Conservation (phyloP, 2,888 invertebrate genomes). For the Apodemia zela region DNA sequence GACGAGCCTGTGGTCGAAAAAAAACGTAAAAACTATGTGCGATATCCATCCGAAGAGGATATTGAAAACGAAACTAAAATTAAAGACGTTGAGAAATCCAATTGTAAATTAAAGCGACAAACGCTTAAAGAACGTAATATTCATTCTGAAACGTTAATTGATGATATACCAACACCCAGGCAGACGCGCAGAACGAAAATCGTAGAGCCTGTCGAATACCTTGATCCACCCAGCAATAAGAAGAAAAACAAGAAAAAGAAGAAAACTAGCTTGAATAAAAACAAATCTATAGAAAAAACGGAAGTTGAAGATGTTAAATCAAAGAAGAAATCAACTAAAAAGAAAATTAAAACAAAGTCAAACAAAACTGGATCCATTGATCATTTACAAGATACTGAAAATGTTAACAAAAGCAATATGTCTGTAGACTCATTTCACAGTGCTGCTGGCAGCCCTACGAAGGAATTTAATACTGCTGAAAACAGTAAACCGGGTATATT, state of each 20-base stretch:
- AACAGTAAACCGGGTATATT: background rate
- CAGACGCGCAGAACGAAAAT: constrained; percentile 45
- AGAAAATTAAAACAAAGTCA: constrained; percentile 45
- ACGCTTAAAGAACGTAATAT: constrained; percentile 43
- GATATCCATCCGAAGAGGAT: constrained; percentile 51
- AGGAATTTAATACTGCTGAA: constrained; percentile 9
- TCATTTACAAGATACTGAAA: constrained; percentile 26
- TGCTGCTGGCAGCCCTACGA: constrained; percentile 58
- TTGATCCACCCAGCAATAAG: background rate
- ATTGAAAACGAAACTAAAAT: constrained; percentile 31
- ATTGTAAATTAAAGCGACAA: constrained; percentile 40
- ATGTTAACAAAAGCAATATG: constrained; percentile 40
- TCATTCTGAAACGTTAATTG: constrained; percentile 25
- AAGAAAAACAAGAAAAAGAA: constrained; percentile 20
- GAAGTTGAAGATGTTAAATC: constrained; percentile 38
- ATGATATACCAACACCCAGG: constrained; percentile 36
- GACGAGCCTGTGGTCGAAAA: constrained; percentile 38
- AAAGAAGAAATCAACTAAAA: constrained; percentile 44
- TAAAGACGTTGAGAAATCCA: constrained; percentile 1
- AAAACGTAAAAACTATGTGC: constrained; percentile 57
- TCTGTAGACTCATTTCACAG: constrained; percentile 64
- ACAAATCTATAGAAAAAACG: constrained; percentile 35
- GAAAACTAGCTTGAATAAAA: constrained; percentile 33
- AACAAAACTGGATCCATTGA: constrained; percentile 35
- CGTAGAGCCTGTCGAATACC: background rate